Percentiles rank a stretch among this genome's conserved stretches.
These are phyloP conservation scores for Ptiloglossa arizonensis DNA, from an alignment of 1,140 invertebrate genomes.

Conservation along the genomic window DNA sequence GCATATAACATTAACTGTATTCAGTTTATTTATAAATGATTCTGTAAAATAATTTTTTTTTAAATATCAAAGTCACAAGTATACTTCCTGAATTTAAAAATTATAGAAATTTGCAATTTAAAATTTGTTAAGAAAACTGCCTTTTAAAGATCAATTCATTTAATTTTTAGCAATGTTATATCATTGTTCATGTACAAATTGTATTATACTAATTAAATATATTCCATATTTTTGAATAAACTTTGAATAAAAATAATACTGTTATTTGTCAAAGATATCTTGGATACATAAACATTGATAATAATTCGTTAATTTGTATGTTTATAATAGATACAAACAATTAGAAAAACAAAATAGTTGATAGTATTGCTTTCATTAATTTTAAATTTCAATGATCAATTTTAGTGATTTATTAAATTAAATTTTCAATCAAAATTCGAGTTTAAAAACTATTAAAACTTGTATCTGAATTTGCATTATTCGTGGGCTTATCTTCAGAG, in stretches of 20 bases:
- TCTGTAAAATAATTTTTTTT: background rate
- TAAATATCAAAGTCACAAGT: background rate
- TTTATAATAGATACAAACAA: background rate
- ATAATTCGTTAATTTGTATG: background rate
- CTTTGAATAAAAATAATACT: conserved; percentile 12
- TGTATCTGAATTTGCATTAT: too few species aligned
- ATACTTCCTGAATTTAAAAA: background rate
- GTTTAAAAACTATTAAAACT: too few species aligned
- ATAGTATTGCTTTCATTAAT: background rate
- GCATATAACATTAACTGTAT: background rate
- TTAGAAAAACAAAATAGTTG: background rate
- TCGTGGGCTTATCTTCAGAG: too few species aligned
- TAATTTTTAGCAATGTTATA: background rate
- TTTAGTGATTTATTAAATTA: too few species aligned
- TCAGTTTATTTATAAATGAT: background rate
- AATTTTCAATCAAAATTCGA: too few species aligned
- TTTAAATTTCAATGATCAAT: background rate
- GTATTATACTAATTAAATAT: conserved; percentile 40
- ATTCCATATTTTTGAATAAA: conserved; percentile 59
- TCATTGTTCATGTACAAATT: conserved; percentile 38
- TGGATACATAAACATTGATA: background rate
- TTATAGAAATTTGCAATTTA: background rate
- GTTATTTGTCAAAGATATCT: background rate
- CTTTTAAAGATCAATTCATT: background rate
- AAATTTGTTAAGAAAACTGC: conserved; percentile 5